These are phyloP conservation scores for Aleiodes alternator DNA, from an alignment of 2,888 invertebrate species.

Conservation along the genomic window DNA sequence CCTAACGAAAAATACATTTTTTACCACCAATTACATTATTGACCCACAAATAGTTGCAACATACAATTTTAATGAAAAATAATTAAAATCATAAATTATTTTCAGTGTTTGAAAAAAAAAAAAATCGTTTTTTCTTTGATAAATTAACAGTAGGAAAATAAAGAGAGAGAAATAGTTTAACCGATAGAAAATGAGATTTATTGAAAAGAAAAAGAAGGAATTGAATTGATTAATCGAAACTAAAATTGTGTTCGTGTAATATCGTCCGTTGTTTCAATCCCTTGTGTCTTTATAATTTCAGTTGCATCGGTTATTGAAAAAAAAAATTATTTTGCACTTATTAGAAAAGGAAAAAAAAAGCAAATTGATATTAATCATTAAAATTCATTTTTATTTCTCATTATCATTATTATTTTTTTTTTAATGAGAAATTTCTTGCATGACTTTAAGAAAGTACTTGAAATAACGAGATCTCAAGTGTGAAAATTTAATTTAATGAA, in stretches of 20 bases:
- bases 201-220: background rate
- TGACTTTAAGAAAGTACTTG: constrained; percentile 1
- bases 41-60: constrained; percentile 52
- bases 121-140: background rate
- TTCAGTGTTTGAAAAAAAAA: background rate
- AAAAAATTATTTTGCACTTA: constrained; percentile 9
- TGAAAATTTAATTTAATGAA: no score
- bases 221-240: constrained; percentile 34
- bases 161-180: constrained; percentile 30
- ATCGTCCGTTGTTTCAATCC: constrained; percentile 48
- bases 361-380: no score
- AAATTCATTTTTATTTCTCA: no score
- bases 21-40: constrained; percentile 67
- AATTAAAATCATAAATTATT: constrained; percentile 51
- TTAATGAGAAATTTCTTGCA: constrained; percentile 8
- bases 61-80: constrained; percentile 55
- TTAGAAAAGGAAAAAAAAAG: background rate
- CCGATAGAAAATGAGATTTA: constrained; percentile 8
- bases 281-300: constrained; percentile 12
- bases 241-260: constrained; percentile 50
- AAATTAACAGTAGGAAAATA: constrained; percentile 28
- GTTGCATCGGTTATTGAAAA: background rate
- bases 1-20: constrained; percentile 61
- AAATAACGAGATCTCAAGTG: constrained; percentile 1
- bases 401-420: background rate